Evolutionary conservation across 2,797 vertebrate species (phyloP), one percentile per base, ranked within the genome.

Genomic region (Florisuga fusca): DNA sequence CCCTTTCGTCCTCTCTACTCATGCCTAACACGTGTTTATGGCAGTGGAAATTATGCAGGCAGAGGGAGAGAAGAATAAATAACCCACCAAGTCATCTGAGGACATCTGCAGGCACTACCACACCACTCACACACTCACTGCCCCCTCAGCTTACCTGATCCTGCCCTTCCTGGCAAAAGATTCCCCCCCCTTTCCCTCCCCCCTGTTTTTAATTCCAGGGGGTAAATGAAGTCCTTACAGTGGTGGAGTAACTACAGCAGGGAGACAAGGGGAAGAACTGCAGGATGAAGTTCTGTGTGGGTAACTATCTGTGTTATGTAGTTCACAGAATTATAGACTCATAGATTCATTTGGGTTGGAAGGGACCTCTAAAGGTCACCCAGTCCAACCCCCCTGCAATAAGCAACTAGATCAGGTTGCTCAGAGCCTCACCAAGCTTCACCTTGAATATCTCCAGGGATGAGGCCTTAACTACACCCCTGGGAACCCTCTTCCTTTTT

Each of bases 51-150:
- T 89, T 59, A 91, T 8, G 57, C 22, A 62, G 4, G 1, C 4
- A 4, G 89, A 14, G 5, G 36, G 38, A 94, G 43, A 89, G 62
- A 67, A 89, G 78, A 92, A 92, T 62, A 92, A 95, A 95, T 81
- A 96, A 92, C 67, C 68, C 84, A 77, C 19, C 23, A 3, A 78
- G 94, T 90, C 93, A 89, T 66, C 69, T 36, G 45, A 91, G 91
- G 95, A 84, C 77, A 90, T 2, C 5, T n/a, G 31, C 54, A 81
- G 3, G 34, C 41, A 58, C 50, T 14, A 36, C 79, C 43, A 55
- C 59, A 46, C 23, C 1, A 0, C 38, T 79, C 77, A 66, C 33
- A 36, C 61, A 11, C 71, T 20, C 33, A 3, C 71, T 25, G 55
- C 67, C 58, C 43, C 74, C 3, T 0, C 13, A 89, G n/a, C 53